Base-by-base conservation (phyloP, 1,140 invertebrate species). In the Agrypnia vestita region DNA sequence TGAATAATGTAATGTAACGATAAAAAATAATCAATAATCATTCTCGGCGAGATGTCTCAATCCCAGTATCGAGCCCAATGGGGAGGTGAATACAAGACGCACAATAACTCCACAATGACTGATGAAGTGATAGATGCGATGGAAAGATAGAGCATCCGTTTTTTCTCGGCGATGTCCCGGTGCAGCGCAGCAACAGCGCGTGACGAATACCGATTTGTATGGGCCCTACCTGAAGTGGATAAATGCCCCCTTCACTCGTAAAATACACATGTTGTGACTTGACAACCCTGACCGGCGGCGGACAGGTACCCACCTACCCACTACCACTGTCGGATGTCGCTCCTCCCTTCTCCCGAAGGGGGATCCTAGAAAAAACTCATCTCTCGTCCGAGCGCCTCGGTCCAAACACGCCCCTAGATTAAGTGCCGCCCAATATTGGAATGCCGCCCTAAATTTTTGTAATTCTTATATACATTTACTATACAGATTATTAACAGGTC, bases 181-280 rank as follows among this genome's bases (percentile, higher is more conserved):
- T 7, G 67, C 15, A 64, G 69, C 17, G 55, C 49, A 35, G 56
- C 56, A 64, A 72, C n/a, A 51, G 73, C 21, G 76, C 78, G 81
- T 82, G 79, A 80, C 81, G 81, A 78, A 82, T 80, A 69, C 59
- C 55, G 81, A 82, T 82, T 82, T 82, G 77, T 73, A 80, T 78
- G 78, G 78, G 64, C 55, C 51, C 75, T 71, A 82, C 77, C 80
- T 76, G 76, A 71, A 46, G 69, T 55, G 76, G 80, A 74, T 78
- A 81, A 77, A 78, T 76, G 71, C 72, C 72, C 56, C 76, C 75
- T 61, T 61, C 72, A 76, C 72, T 78, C 19, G 73, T 72, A 79
- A 80, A 80, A 80, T 82, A 82, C 79, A 80, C 82, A 79, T 83
- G 81, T 83, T 83, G 82, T 83, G 82, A 83, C 76, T 74, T 78